Conservation (phyloP, 2,888 invertebrate species). For the Tineola bisselliella region DNA sequence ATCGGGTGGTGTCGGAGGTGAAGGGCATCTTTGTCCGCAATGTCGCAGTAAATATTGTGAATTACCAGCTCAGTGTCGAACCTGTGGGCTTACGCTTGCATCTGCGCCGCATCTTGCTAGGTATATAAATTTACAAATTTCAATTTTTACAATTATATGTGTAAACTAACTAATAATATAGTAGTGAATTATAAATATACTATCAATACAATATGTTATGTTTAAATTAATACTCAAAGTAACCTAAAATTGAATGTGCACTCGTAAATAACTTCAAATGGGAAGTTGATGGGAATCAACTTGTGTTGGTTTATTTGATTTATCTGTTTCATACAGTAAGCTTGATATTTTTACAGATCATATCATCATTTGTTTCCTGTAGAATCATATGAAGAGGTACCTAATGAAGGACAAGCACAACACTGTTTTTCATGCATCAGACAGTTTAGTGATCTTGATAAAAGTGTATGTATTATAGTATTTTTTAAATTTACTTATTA, state of each 20-base stretch:
- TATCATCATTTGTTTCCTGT: slow-evolving; percentile 98
- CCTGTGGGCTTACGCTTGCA: slow-evolving; percentile 94
- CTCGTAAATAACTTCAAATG: too few species aligned
- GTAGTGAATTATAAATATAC: too few species aligned
- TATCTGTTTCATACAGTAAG: neutral
- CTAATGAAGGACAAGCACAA: slow-evolving; percentile 66
- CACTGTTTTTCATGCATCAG: slow-evolving; percentile 82
- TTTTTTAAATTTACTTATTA: neutral
- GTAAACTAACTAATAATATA: too few species aligned
- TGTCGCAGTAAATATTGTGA: slow-evolving; percentile 98
- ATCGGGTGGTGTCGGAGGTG: slow-evolving; percentile 74
- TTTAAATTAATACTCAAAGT: too few species aligned
- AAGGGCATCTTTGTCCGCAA: slow-evolving; percentile 92
- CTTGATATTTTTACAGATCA: slow-evolving; percentile 66
- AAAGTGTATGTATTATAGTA: slow-evolving; percentile 69
- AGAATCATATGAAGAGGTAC: slow-evolving; percentile 80
- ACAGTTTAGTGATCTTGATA: slow-evolving; percentile 72
- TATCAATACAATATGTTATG: too few species aligned
- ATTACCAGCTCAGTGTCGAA: slow-evolving; percentile 95
- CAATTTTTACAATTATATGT: too few species aligned
- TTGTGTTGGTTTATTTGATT: too few species aligned
- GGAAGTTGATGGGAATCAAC: too few species aligned
- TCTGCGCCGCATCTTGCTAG: slow-evolving; percentile 97
- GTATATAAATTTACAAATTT: too few species aligned
- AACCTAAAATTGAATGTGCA: too few species aligned